These are phyloP conservation scores for Sinhomidia bicolor DNA, from an alignment of 2,888 invertebrate genomes.

Conservation along the genomic window DNA sequence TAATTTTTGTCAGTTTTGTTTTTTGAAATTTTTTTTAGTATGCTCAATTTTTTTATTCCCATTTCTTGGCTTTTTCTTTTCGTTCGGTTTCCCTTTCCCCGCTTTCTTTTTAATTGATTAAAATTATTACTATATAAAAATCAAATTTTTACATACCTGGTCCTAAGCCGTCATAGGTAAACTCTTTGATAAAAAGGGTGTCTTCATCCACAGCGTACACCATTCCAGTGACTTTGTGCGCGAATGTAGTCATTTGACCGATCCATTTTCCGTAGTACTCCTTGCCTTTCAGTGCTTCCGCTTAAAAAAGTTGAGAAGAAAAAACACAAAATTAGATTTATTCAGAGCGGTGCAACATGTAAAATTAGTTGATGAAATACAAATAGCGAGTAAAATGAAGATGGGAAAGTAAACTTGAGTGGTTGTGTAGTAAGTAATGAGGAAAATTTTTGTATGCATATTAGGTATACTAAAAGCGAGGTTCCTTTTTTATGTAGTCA, in stretches of 20 bases:
- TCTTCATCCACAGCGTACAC: constrained; percentile 94
- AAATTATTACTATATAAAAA: background rate
- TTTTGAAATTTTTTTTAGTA: too few relatives aligned
- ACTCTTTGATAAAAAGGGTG: constrained; percentile 93
- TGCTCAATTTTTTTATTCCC: too few relatives aligned
- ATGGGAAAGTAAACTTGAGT: background rate
- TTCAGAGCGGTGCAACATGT: background rate
- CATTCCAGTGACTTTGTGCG: constrained; percentile 90
- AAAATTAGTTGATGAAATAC: constrained; percentile 4
- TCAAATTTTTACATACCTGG: too few relatives aligned
- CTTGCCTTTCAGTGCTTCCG: constrained; percentile 53
- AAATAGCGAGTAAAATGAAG: background rate
- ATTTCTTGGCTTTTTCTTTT: background rate
- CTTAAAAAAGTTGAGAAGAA: constrained; percentile 20
- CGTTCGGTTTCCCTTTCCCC: background rate
- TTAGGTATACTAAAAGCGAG: too few relatives aligned
- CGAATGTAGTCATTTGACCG: constrained; percentile 88
- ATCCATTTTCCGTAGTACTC: constrained; percentile 89
- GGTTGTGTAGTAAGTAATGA: background rate
- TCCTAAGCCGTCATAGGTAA: constrained; percentile 93
- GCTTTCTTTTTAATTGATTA: background rate
- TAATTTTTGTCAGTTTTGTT: too few relatives aligned
- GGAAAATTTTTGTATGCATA: background rate
- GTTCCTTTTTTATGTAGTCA: background rate
- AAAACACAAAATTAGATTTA: constrained; percentile 25